A percentile compares a stretch with the other conserved stretches of the same genome.
Evolutionary conservation across 2,888 invertebrate genomes (phyloP).

Genomic region (Brenthis hecate): DNA sequence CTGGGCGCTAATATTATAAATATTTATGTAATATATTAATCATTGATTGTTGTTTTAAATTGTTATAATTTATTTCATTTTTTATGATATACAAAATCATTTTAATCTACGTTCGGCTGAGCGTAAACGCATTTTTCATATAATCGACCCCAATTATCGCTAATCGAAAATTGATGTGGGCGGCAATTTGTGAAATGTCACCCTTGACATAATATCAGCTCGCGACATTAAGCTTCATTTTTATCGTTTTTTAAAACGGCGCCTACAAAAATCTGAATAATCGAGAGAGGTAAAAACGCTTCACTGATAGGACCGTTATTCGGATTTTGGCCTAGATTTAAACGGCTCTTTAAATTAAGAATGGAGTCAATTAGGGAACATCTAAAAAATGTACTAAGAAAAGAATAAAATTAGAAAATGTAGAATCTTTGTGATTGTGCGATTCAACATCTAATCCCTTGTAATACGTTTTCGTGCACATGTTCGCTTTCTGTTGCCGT

Average conservation of each 20-base stretch:
- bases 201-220: slow-evolving; percentile 67
- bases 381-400: slow-evolving; percentile 19
- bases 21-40: too few species aligned
- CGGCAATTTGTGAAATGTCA: slow-evolving; percentile 78
- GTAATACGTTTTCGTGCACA: slow-evolving; percentile 69
- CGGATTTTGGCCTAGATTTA: slow-evolving; percentile 12
- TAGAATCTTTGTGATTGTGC: slow-evolving; percentile 60
- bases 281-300: slow-evolving; percentile 25
- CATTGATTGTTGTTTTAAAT: background rate
- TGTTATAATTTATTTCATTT: background rate
- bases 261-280: slow-evolving; percentile 28
- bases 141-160: slow-evolving; percentile 55
- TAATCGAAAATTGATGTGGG: slow-evolving; percentile 80
- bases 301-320: slow-evolving; percentile 14
- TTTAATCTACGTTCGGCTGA: slow-evolving; percentile 17
- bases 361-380: slow-evolving; percentile 21
- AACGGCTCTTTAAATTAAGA: slow-evolving; percentile 16
- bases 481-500: slow-evolving; percentile 64
- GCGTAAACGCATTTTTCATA: slow-evolving; percentile 38
- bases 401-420: slow-evolving; percentile 52
- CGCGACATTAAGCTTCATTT: slow-evolving; percentile 57
- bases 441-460: slow-evolving; percentile 71
- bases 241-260: slow-evolving; percentile 39
- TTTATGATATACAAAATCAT: slow-evolving; percentile 9
- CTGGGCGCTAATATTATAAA: too few species aligned